Evolutionary conservation across 2,888 invertebrate species (phyloP), one percentile per base, ranked within the genome.

Genomic region (Xanthia togata): DNA sequence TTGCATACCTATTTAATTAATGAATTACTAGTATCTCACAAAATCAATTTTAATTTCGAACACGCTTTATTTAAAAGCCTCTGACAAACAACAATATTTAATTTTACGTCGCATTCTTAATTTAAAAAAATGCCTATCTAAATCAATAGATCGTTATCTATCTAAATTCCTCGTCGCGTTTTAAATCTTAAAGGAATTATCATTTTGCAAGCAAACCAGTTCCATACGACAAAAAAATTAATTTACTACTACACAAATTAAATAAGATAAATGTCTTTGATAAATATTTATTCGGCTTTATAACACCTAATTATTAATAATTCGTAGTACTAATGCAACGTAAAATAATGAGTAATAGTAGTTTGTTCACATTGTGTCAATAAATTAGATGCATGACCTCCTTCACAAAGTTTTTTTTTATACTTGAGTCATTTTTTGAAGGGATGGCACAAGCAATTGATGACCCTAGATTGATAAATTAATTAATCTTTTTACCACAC

Each of bases 221-320:
- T 85, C 72, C 50, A 57, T 83, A 73, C 65, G 67, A 82, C 78
- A 86, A 78, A 83, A 78, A 83, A 77, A 76, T 73, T 83, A 88
- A 85, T 87, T 80, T 80, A 88, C 68, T 80, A 88, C 68, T 87
- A 85, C 81, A 73, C 76, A 82, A 85, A 89, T 90, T 87, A 90
- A 88, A 91, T 91, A 88, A 93, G 93, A 94, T 94, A 89, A 93
- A 93, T 91, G 81, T 83, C 75, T 67, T 77, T 89, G 92, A 94
- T 94, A 93, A 91, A 84, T 87, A 81, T 89, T 83, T 90, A 90
- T 90, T 89, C 90, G 85, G 84, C 85, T 90, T 89, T 91, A 90
- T 93, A 94, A 93, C 94, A 94, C 93, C 91, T 92, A 93, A 95
- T 95, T 94, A 93, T 92, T 88, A 87, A 83, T 79, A 78, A 89